Conservation (phyloP, 2,113 vertebrate genomes). For the Pogona vitticeps region DNA sequence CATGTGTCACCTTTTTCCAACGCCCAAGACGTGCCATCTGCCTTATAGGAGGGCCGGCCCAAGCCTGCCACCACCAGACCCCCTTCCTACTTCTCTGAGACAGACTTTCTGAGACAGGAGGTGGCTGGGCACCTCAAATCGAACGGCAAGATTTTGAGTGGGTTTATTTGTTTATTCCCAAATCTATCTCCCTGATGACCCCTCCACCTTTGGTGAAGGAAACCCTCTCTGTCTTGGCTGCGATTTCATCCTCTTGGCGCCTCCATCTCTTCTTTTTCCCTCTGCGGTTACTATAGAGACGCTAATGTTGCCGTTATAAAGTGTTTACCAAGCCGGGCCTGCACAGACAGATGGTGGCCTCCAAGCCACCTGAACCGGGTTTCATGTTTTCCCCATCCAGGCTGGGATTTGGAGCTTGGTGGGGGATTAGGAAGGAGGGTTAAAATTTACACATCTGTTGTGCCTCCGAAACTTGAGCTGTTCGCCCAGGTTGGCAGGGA, state of each 20-base stretch:
- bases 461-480: conserved; percentile 12
- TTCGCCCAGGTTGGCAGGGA: conserved; percentile 13
- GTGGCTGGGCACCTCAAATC: too few relatives aligned
- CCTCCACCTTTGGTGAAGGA: background rate
- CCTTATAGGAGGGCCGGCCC: too few relatives aligned
- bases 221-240: background rate
- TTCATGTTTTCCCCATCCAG: conserved; percentile 20
- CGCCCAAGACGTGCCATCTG: too few relatives aligned
- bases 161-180: too few relatives aligned
- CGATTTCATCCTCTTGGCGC: background rate
- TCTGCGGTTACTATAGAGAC: conserved; percentile 34
- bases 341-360: conserved; percentile 21
- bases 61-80: too few relatives aligned
- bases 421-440: conserved; percentile 33
- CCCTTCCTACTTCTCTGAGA: too few relatives aligned
- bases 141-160: too few relatives aligned
- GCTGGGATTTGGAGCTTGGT: conserved; percentile 8
- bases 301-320: background rate
- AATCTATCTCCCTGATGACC: background rate
- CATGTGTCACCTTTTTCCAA: too few relatives aligned
- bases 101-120: too few relatives aligned
- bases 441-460: conserved; percentile 33
- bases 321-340: conserved; percentile 15
- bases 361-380: conserved; percentile 18
- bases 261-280: background rate